Conservation (phyloP, 2,888 invertebrate genomes). For the Drosophila kokeensis region DNA sequence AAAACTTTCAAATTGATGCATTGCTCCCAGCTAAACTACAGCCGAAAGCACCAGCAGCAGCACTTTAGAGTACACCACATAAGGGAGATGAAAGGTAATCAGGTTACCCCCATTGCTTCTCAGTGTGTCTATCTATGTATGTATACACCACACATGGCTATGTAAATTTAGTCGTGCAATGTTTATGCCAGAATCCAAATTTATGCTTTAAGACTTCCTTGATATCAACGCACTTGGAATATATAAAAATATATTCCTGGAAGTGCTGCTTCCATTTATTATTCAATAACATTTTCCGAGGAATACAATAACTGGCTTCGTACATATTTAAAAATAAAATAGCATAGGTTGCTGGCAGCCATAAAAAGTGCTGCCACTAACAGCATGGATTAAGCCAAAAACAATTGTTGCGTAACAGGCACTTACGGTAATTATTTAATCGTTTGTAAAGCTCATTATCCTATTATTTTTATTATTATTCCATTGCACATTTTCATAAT, state of each 20-base stretch:
- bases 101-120: neutral
- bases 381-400: neutral
- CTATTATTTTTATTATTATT: neutral
- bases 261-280: neutral
- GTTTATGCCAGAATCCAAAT: neutral
- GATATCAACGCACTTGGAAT: neutral
- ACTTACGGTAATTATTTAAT: neutral
- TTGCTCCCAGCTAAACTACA: constrained; percentile 9
- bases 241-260: neutral
- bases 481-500: constrained; percentile 4
- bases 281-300: neutral
- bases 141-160: neutral
- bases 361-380: neutral
- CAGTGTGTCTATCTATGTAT: neutral
- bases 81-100: constrained; percentile 3
- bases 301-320: neutral
- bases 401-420: neutral
- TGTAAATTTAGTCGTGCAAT: neutral
- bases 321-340: neutral
- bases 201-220: neutral
- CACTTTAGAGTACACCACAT: neutral
- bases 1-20: constrained; percentile 51
- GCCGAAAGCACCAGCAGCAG: constrained; percentile 3
- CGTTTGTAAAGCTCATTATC: neutral
- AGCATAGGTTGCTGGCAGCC: neutral